Evolutionary conservation across 2,113 vertebrate genomes (phyloP).

Genomic region (Dasyurus viverrinus): DNA sequence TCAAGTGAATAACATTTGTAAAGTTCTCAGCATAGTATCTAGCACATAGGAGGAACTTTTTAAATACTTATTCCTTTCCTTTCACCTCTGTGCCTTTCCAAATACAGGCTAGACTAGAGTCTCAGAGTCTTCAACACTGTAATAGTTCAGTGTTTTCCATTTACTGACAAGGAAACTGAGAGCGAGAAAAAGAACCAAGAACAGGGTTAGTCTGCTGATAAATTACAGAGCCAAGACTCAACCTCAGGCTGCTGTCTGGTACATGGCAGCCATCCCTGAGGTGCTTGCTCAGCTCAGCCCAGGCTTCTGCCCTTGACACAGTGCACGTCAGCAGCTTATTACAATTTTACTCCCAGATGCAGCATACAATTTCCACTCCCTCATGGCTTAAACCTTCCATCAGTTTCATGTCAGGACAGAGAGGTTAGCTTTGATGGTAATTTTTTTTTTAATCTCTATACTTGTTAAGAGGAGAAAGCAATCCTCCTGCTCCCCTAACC

Average conservation of each 20-base stretch:
- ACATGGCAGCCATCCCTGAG: not conserved
- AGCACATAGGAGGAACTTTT: not conserved
- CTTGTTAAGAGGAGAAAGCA: not conserved
- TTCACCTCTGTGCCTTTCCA: not conserved
- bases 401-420: not conserved
- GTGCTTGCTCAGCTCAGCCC: not conserved
- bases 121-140: not conserved
- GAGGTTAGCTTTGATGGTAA: not conserved
- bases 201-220: not conserved
- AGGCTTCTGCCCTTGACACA: not conserved
- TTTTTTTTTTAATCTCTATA: not conserved
- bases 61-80: not conserved
- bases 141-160: not conserved
- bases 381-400: not conserved
- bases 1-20: not conserved
- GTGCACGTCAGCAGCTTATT: not conserved
- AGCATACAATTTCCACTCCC: conserved; percentile 1
- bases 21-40: not conserved
- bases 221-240: not conserved
- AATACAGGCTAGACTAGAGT: not conserved
- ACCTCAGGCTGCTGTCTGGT: not conserved
- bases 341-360: not conserved
- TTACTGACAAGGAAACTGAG: not conserved
- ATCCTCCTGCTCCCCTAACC: not conserved
- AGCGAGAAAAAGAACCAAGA: not conserved